Base-by-base conservation (phyloP, 2,113 vertebrate genomes). In the rabbit (Oryctolagus cuniculus) region DNA sequence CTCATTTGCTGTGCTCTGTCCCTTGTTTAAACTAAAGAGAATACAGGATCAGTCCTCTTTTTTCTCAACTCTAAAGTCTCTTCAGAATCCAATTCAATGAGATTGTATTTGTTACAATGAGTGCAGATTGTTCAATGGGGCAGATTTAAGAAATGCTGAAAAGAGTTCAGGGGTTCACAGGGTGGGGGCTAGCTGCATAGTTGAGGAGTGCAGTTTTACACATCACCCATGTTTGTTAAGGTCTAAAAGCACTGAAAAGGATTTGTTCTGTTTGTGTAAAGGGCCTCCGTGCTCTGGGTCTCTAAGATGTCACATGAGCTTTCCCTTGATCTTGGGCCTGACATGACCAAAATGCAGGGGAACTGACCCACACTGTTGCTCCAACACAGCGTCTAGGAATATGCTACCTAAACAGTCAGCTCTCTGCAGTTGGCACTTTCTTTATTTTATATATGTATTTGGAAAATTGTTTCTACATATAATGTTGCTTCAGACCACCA, bases 211-310 rank as follows among this genome's bases (percentile, higher is more conserved):
- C 63, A 70, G 88, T 96, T 95, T 92, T 95, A 92, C 44, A 81
- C 96, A 97, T 91, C 89, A 74, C 92, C n/a, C 78, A 38, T 97
- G 90, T 97, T 90, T 96, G 79, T 95, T 97, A 85, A 83, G 96
- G 55, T 96, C 89, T 97, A 96, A 97, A 98, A 97, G 69, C 92
- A 97, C 70, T 97, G 69, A 87, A 85, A 90, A 82, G 97, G 97
- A 95, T 97, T 96, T 98, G 90, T 96, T 96, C 93, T 97, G 91
- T 98, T 88, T 96, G 94, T 97, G 94, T 93, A 96, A 92, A 97
- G 95, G 96, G 96, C 78, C 44, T 97, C 61, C 95, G 95, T 96
- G 51, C 93, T 97, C 97, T 97, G 69, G 38, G 95, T 96, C 98
- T 85, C 92, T 98, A 96, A 93, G 95, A 96, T 78, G 84, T 83